phyloP scores from a whole-genome alignment of 2,888 invertebrate genomes.

The Cheilosia vulpina region DNA sequence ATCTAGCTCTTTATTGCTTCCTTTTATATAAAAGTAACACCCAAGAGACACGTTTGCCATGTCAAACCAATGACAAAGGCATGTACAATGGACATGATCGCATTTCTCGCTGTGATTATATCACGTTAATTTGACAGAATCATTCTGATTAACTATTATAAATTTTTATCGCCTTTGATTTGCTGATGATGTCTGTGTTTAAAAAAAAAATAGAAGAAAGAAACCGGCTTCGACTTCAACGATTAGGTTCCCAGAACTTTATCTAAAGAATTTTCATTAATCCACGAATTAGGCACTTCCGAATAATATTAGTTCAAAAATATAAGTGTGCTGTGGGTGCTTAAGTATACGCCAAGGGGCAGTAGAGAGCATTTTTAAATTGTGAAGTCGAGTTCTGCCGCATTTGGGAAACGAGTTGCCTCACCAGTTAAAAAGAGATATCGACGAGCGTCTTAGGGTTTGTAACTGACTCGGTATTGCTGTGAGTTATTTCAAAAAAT shows the following conservation, averaged over 20 bases:
- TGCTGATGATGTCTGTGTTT: background rate
- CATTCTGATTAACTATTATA: background rate
- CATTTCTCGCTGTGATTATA: background rate
- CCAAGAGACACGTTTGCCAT: background rate
- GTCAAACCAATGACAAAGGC: background rate
- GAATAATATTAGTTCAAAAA: no score
- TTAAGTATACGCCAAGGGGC: no score
- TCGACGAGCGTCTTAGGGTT: no score
- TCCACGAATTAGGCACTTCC: no score
- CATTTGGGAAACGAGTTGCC: no score
- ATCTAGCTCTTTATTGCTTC: no score
- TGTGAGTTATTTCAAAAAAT: no score
- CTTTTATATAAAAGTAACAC: background rate
- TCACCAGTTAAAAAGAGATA: no score
- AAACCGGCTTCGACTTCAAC: background rate
- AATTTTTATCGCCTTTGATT: background rate
- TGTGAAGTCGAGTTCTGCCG: no score
- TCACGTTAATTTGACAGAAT: constrained; percentile 4
- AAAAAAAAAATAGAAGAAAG: background rate
- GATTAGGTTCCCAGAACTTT: background rate
- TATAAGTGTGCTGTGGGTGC: no score
- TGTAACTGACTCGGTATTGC: no score
- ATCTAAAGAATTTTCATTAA: background rate
- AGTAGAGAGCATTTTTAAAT: no score
- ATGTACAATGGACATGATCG: background rate